Percentiles rank a stretch among this genome's conserved stretches.
Evolutionary conservation across 2,113 vertebrate species (phyloP).

Genomic region (Mus spicilegus): DNA sequence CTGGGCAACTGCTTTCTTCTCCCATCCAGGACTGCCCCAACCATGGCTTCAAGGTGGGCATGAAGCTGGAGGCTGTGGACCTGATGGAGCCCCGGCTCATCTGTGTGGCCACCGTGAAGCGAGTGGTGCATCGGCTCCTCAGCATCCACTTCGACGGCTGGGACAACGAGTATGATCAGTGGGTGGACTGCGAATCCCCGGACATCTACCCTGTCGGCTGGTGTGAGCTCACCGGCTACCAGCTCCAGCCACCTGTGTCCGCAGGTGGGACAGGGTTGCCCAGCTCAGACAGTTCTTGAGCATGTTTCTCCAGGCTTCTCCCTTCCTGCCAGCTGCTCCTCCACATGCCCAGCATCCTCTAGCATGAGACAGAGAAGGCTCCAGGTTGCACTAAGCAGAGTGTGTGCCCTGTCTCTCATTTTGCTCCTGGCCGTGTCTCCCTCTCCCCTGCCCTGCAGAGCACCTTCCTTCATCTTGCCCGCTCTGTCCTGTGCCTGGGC

Average conservation of each 20-base stretch:
- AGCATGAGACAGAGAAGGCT: slow-evolving; percentile 4
- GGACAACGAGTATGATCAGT: slow-evolving; percentile 98
- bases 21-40: slow-evolving; percentile 90
- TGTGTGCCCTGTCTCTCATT: background rate
- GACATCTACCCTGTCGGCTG: slow-evolving; percentile 98
- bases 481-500: slow-evolving; percentile 48
- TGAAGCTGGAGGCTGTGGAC: slow-evolving; percentile 98
- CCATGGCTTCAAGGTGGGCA: slow-evolving; percentile 92
- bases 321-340: background rate
- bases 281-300: background rate
- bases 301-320: background rate
- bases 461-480: slow-evolving; percentile 52
- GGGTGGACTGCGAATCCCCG: slow-evolving; percentile 96
- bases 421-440: background rate
- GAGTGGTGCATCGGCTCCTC: slow-evolving; percentile 92
- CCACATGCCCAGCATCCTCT: slow-evolving; percentile 11
- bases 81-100: slow-evolving; percentile 97
- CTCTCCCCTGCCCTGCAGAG: slow-evolving; percentile 61
- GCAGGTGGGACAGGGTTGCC: slow-evolving; percentile 84
- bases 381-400: background rate
- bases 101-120: slow-evolving; percentile 95
- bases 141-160: slow-evolving; percentile 98
- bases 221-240: slow-evolving; percentile 96
- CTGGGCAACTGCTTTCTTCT: background rate
- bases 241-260: slow-evolving; percentile 94